Base-by-base conservation (phyloP, 2,888 invertebrate genomes). In the Drosophila infuscata region DNA sequence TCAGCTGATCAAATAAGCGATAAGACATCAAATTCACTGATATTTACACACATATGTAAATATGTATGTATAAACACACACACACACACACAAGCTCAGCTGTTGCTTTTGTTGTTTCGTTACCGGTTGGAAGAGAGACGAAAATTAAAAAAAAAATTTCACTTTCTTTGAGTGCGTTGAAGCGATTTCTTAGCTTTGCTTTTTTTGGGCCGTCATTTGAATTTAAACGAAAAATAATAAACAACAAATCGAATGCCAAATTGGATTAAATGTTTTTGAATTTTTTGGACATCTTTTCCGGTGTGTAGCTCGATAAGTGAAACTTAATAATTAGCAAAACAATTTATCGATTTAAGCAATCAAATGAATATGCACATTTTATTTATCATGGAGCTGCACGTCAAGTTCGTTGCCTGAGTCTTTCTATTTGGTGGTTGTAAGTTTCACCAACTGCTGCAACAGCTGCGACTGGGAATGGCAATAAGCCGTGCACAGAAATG, bases 161-260 rank as follows among this genome's bases (percentile, higher is more conserved):
- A 88, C 87, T 88, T 88, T 88, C 87, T 88, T 85, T 72, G 76
- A 67, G 63, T 71, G 83, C 78, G 25, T 15, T 62, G 36, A 35
- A 58, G 49, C 62, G 65, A 63, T 68, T 71, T 70, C 74, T 62
- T 68, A 32, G 46, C 53, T 69, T 57, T 52, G 48, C 20, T 11
- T 3, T 1, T 20, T 12, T 60, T 64, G 54, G 71, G 51, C 56
- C 72, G 67, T 57, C 56, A 67, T 36, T 49, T 64, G 61, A 70
- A 71, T 71, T 57, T 60, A 41, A 75, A 60, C 32, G 25, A 53
- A 66, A 62, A 76, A 57, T 33, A 46, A 75, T 59, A 65, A 66
- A 51, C 67, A 68, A 57, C 59, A 49, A 57, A 61, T 33, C 46
- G 41, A 43, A 70, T 77, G 72, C 82, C 87, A 83, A 83, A 71